Base-by-base conservation (phyloP, 53 echinoderm and acorn worm genomes). In the Actinopyga echinites region DNA sequence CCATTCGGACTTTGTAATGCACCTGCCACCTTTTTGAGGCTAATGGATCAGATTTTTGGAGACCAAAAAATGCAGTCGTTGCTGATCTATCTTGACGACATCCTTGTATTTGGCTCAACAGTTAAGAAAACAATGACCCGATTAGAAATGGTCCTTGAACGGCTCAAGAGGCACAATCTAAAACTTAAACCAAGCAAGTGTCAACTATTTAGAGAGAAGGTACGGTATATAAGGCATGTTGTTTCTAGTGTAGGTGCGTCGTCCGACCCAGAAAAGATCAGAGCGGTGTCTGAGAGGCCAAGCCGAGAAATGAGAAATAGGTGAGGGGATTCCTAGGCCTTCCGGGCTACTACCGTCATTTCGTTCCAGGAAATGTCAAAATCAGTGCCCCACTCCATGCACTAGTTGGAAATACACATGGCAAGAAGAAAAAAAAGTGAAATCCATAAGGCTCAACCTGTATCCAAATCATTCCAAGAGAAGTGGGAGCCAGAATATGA, bases 21-120 rank as follows among this genome's bases (percentile, higher is more conserved):
- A 24, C 88, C 88, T 0, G 88, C 91, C 8, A 91, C 95, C 28
- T 94, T 89, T 49, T 87, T 89, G 87, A 29, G 89, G n/a, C 59
- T 94, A 4, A 94, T 94, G 91, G 95, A 94, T 43, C n/a, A 55
- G 8, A 86, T 79, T 1, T 87, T 94, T 83, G 91, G 89, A 5
- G 91, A 93, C 29, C 86, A 90, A 85, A 93, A 93, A 45, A 86
- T 87, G 52, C 83, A 75, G 65, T 64, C 88, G 9, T 30, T 88
- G 9, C 65, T 87, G 25, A 87, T 59, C 2, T 85, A 85, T 38
- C 52, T 92, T 8, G 92, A 92, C 43, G 92, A 92, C 79, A 90
- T 87, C 32, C 66, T 93, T 6, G 89, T 90, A 17, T 93, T 93
- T 61, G 93, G 93, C 10, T 24, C 65, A 15, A 87, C 74, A 1